Conservation (phyloP, 2,113 vertebrate genomes). For the Nesogale talazaci region DNA sequence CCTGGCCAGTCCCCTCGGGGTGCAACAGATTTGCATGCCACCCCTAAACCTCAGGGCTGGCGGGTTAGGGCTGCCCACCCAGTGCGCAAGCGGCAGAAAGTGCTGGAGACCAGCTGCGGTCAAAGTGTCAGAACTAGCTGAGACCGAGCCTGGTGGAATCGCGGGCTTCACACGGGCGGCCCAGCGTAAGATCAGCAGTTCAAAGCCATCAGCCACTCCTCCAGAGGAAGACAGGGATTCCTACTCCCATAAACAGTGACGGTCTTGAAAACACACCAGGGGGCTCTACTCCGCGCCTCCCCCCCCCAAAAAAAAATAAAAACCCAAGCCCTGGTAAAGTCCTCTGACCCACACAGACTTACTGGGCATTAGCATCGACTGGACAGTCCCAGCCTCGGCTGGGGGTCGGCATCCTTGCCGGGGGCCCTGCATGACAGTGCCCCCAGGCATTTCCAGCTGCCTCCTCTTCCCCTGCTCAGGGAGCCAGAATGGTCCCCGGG, state of each 20-base stretch:
- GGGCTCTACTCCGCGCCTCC: no score
- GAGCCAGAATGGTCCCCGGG: neutral
- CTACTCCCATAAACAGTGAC: neutral
- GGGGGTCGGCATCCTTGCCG: no score
- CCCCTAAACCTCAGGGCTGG: neutral
- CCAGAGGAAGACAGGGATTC: neutral
- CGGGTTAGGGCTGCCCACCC: neutral
- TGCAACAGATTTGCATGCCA: neutral
- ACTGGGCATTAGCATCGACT: neutral
- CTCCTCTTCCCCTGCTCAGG: neutral
- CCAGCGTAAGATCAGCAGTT: neutral
- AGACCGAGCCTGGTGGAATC: neutral
- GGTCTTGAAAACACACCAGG: no score
- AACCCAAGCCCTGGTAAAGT: neutral
- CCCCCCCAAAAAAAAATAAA: neutral
- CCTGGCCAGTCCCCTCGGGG: neutral
- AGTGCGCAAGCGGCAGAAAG: neutral
- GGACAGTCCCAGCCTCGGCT: no score
- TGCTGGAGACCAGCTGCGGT: neutral
- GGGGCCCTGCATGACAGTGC: neutral
- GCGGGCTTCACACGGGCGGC: neutral
- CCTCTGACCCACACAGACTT: neutral
- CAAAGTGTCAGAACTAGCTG: neutral
- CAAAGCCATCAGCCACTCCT: neutral
- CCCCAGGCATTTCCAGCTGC: neutral